Evolutionary conservation across 2,888 invertebrate genomes (phyloP).

Genomic region (Cerceris rybyensis): DNA sequence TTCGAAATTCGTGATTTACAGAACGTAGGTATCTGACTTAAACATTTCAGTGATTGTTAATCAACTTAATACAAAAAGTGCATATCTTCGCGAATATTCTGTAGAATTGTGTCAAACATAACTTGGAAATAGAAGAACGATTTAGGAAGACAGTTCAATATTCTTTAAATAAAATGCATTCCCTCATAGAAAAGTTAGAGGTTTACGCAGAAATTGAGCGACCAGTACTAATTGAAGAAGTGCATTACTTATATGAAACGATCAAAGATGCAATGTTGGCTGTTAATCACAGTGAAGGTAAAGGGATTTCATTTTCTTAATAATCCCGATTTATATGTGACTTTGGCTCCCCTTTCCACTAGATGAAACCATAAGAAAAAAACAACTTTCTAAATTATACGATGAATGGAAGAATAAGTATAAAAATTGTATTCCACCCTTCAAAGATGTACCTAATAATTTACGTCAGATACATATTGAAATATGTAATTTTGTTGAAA

Average conservation of each 20-base stretch:
- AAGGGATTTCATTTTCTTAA: neutral
- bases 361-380: constrained; percentile 36
- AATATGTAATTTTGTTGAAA: constrained; percentile 37
- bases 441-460: constrained; percentile 44
- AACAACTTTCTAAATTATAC: constrained; percentile 42
- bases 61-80: neutral
- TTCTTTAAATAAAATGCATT: constrained; percentile 53
- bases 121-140: constrained; percentile 39
- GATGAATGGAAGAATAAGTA: constrained; percentile 39
- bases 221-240: constrained; percentile 41
- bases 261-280: constrained; percentile 49
- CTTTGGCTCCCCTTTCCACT: too few relatives aligned
- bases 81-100: neutral
- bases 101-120: neutral
- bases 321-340: too few relatives aligned
- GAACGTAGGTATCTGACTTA: constrained; percentile 18
- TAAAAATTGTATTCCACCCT: constrained; percentile 21
- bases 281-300: constrained; percentile 54
- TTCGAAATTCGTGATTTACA: neutral
- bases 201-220: constrained; percentile 61
- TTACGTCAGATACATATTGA: constrained; percentile 33
- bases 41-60: too few relatives aligned
- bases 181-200: constrained; percentile 59
- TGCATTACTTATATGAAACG: constrained; percentile 45
- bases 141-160: constrained; percentile 46